Conservation (phyloP, 2,797 vertebrate genomes). For the Malacoraja senta region DNA sequence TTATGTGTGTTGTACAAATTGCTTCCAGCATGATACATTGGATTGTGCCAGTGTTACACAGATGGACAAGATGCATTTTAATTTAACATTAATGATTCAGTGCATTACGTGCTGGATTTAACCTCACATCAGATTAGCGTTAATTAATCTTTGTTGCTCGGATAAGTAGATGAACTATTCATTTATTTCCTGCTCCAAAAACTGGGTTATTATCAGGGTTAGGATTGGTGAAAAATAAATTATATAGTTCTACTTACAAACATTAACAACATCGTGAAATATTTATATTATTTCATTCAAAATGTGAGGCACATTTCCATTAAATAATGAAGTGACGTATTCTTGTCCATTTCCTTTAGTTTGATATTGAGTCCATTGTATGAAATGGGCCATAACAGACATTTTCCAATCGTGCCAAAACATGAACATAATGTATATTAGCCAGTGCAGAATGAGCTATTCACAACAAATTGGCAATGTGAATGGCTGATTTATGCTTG, state of each 20-base stretch:
- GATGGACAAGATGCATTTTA: not conserved
- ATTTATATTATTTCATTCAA: not conserved
- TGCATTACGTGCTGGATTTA: not conserved
- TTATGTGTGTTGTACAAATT: not conserved
- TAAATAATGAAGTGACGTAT: not conserved
- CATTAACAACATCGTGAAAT: not conserved
- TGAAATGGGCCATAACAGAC: not conserved
- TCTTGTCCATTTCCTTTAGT: not conserved
- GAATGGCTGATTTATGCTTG: not conserved
- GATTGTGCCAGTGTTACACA: not conserved
- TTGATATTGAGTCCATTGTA: not conserved
- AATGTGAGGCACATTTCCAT: not conserved
- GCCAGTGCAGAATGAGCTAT: not conserved
- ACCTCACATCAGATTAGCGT: not conserved
- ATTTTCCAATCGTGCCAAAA: not conserved
- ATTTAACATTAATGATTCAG: too few relatives aligned
- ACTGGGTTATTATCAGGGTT: not conserved
- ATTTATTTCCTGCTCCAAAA: not conserved
- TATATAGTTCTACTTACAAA: not conserved
- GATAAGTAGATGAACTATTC: not conserved
- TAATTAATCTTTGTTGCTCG: not conserved
- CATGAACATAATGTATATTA: slow-evolving; percentile 2
- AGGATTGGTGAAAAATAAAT: not conserved
- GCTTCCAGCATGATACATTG: not conserved
- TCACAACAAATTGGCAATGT: not conserved